Evolutionary conservation across 2,113 vertebrate genomes (phyloP), one percentile per base, ranked within the genome.

Genomic region (Oceanodroma tethys): DNA sequence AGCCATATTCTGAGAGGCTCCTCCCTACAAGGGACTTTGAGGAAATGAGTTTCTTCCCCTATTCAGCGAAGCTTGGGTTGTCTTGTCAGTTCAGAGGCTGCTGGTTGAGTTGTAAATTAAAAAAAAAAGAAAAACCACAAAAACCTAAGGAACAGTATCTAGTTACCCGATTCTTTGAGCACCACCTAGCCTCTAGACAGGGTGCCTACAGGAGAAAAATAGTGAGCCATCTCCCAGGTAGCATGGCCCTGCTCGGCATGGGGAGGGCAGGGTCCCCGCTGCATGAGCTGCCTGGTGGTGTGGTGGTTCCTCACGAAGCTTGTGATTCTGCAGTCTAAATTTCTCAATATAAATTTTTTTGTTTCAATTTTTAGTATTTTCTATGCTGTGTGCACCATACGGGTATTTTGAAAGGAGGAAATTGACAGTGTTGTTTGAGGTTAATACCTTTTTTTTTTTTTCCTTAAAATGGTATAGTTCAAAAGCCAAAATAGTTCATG

Each of bases 351-450:
- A 40, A 32, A 5, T 47, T 21, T 55, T 43, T 53, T 87, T 59
- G 4, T 84, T 86, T 56, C 20, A 15, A 0, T 59, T 81, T 59
- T 71, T 72, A 40, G 78, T 65, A n/a, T 45, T 87, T 79, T 58
- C 42, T 68, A 0, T 80, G 21, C 56, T n/a, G 7, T 56, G 14
- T 32, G 26, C 0, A 1, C 65, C 53, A 8, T 48, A 30, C 5
- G 43, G 34, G 12, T 91, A 14, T 81, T 96, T 84, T 68, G 53
- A 52, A 68, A 91, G 43, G 63, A 74, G 47, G 38, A 88, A 70
- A 59, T 29, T 1, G 19, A 2, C 36, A 4, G 13, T 73, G 47
- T 72, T 85, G 13, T 26, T 88, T 66, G 59, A 86, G 45, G 42
- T 88, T 73, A 81, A 47, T 80, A 55, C 4, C 11, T 66, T 90